Conservation (phyloP, 2,113 vertebrate species). For the Dascyllus trimaculatus region DNA sequence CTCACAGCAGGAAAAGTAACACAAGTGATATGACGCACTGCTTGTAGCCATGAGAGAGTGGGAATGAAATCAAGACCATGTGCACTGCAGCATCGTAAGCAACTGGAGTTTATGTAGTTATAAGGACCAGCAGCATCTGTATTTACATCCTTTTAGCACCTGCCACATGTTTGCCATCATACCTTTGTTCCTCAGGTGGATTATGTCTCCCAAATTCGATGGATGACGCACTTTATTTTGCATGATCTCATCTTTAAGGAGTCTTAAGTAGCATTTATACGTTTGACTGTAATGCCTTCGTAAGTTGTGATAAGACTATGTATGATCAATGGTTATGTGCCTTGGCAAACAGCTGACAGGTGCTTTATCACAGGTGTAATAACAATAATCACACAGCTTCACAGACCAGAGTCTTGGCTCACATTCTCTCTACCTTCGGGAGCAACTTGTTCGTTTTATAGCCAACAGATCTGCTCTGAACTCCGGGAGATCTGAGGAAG, state of each 20-base stretch:
- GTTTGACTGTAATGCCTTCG: no score
- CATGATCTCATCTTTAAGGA: no score
- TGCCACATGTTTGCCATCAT: conserved; percentile 13
- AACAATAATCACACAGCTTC: no score
- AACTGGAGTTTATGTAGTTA: background rate
- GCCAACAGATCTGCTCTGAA: conserved; percentile 8
- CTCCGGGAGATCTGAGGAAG: conserved; percentile 23
- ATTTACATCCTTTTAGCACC: background rate
- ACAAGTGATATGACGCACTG: no score
- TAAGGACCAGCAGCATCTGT: no score
- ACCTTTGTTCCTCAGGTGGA: background rate
- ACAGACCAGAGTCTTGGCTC: conserved; percentile 8
- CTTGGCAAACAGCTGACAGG: conserved; percentile 25
- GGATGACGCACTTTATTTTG: no score
- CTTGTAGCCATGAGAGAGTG: no score
- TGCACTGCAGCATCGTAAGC: no score
- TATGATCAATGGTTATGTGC: background rate
- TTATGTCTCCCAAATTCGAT: background rate
- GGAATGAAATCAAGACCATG: no score
- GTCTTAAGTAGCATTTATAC: no score
- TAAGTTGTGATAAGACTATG: no score
- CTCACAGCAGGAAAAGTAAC: no score
- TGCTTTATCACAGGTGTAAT: background rate
- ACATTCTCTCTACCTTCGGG: background rate
- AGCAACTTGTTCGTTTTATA: background rate